Evolutionary conservation across 1,140 invertebrate genomes (phyloP).

Genomic region (Drosophila nannoptera): DNA sequence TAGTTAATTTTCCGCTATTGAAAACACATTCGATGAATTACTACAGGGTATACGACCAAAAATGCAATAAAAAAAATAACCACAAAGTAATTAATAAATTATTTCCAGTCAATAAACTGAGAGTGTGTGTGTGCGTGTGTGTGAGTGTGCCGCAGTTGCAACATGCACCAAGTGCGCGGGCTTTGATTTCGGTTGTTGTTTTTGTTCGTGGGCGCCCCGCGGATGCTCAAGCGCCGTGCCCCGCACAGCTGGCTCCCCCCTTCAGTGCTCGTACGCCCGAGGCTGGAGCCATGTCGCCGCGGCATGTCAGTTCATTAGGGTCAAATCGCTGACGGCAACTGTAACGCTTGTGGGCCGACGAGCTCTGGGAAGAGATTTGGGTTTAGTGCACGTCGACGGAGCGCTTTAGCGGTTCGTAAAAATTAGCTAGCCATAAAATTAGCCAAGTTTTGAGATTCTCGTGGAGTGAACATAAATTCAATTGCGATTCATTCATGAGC

Average conservation of each 20-base stretch:
- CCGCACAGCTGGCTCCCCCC: too few relatives aligned
- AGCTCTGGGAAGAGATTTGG: conserved; percentile 14
- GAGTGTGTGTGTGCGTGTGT: conserved; percentile 10
- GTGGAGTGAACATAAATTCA: conserved; percentile 61
- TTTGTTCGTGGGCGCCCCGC: conserved; percentile 53
- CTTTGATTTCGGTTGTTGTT: conserved; percentile 8
- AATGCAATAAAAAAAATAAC: conserved; percentile 41
- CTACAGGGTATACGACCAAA: conserved; percentile 10
- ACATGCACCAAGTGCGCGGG: conserved; percentile 33
- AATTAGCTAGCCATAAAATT: conserved; percentile 70
- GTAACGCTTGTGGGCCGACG: conserved; percentile 30
- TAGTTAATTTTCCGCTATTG: too few relatives aligned
- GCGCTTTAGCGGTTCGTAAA: conserved; percentile 65
- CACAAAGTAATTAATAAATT: conserved; percentile 72
- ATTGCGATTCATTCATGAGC: conserved; percentile 69
- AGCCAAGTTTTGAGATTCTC: conserved; percentile 30
- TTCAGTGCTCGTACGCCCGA: neutral
- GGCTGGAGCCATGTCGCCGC: conserved; percentile 34
- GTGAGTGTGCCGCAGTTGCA: conserved; percentile 46
- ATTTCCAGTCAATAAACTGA: conserved; percentile 72
- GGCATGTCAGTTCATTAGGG: conserved; percentile 72
- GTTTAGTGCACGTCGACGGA: conserved; percentile 28
- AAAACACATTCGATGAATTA: neutral
- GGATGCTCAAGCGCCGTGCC: conserved; percentile 57
- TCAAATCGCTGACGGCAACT: conserved; percentile 49